Evolutionary conservation across 2,888 invertebrate genomes (phyloP), one percentile per base, ranked within the genome.

Genomic region (Nymphalis urticae): DNA sequence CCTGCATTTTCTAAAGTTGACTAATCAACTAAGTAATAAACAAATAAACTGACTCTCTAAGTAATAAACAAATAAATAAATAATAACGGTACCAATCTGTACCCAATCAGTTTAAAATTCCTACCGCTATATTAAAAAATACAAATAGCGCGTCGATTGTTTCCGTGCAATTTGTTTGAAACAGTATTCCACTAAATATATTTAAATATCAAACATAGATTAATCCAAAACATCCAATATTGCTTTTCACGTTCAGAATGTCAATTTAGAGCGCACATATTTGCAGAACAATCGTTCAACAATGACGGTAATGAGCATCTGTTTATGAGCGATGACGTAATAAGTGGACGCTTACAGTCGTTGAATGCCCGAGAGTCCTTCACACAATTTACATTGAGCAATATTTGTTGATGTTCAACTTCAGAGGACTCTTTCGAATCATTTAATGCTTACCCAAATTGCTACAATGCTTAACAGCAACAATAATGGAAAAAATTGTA

Each of bases 281-380:
- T 67, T 65, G 48, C 10, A 50, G 53, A 64, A 53, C 61, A 59
- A 70, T 73, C 62, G 62, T 68, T 66, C 58, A 68, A 59, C 64
- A 64, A 53, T 54, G 69, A 64, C 68, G 59, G 66, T 68, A 73
- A 72, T 72, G 73, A 73, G 66, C 64, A 63, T 67, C 68, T 71
- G 66, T 70, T 70, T 68, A 64, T 70, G 72, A 72, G 64, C 68
- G 53, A 72, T 71, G 69, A 69, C 62, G 69, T 67, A 66, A 62
- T 71, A 63, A 71, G 71, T 71, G 71, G 62, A 71, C 62, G 65
- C 73, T 71, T 67, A 67, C 63, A 69, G 69, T 65, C 69, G 56
- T 62, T 67, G 69, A 67, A 65, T 61, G 50, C 53, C 51, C 21
- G 63, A 65, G 66, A 58, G 66, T 66, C 64, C 71, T 71, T 62